A percentile compares a stretch with the other conserved stretches of the same genome.
Evolutionary conservation across 2,888 invertebrate species (phyloP).

Genomic region (Cheilosia grossa): DNA sequence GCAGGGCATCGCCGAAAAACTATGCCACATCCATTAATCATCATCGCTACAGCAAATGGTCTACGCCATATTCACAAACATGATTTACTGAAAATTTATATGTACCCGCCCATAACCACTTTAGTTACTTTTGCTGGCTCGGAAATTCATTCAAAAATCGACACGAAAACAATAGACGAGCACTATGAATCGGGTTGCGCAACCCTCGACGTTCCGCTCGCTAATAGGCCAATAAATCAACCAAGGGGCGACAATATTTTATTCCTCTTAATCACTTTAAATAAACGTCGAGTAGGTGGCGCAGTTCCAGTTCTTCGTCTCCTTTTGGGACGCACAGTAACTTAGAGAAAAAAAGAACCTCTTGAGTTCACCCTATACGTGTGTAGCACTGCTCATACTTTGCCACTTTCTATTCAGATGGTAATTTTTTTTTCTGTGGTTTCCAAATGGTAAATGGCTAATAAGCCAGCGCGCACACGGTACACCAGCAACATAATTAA

Average conservation of each 20-base stretch:
- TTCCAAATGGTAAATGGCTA: slow-evolving; percentile 72
- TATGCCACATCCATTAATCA: slow-evolving; percentile 74
- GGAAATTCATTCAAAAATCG: slow-evolving; percentile 64
- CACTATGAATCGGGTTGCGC: background rate
- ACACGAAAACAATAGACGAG: slow-evolving; percentile 63
- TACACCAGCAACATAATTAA: slow-evolving; percentile 70
- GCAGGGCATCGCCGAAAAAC: slow-evolving; percentile 35
- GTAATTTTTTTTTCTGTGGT: slow-evolving; percentile 45
- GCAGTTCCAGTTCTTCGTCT: slow-evolving; percentile 6
- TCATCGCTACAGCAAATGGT: slow-evolving; percentile 69
- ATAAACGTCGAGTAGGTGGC: slow-evolving; percentile 75
- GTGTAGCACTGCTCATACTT: slow-evolving; percentile 3
- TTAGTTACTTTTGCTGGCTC: slow-evolving; percentile 38
- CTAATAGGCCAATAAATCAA: slow-evolving; percentile 76
- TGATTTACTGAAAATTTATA: slow-evolving; percentile 73
- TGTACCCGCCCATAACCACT: background rate
- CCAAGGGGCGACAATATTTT: slow-evolving; percentile 75
- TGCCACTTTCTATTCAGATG: slow-evolving; percentile 54
- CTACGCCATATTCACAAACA: slow-evolving; percentile 74
- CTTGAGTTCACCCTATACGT: slow-evolving; percentile 54
- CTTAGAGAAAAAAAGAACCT: slow-evolving; percentile 53
- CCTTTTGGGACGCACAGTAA: slow-evolving; percentile 46
- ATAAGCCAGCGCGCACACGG: slow-evolving; percentile 68
- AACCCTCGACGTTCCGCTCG: slow-evolving; percentile 23
- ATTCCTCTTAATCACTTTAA: slow-evolving; percentile 76